Evolutionary conservation across 2,113 vertebrate genomes (phyloP), one percentile per base, ranked within the genome.

Genomic region (Apeltes quadracus): DNA sequence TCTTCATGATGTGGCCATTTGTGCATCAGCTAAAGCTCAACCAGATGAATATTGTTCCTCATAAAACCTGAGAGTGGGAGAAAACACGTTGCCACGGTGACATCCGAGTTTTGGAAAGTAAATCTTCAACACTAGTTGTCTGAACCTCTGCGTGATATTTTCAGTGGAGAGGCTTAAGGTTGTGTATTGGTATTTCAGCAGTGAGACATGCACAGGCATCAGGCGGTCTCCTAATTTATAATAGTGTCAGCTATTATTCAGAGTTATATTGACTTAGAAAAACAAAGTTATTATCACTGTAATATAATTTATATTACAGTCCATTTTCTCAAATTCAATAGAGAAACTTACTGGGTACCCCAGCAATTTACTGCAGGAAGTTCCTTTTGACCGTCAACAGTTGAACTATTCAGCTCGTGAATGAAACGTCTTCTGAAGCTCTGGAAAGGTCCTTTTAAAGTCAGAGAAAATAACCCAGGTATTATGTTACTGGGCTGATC

Each of bases 51-150:
- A 89, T 87, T 73, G 70, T 85, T 85, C 36, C 67, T 61, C 84
- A 85, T 89, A 89, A 90, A 90, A 82, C 76, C 78, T 84, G 81
- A 85, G 81, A 87, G 81, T 67, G 79, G 76, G 59, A 83, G 73
- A 86, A 83, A 86, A 83, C 74, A 81, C 72, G 74, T 61, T 65
- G 76, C 77, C 79, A 64, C 76, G 75, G 69, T 50, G 85, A 82
- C 85, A 88, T 87, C 82, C 87, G 87, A 74, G 81, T 84, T 87
- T 87, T 62, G 61, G 54, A 83, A 61, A 65, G 16, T 80, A 77
- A 74, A 82, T 85, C 77, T 81, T 69, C 58, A 20, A 55, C 65
- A 32, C 66, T 68, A 83, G 69, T 63, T 34, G 63, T 83, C 62
- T 69, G 76, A 80, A 56, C 64, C 36, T 71, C 59, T 27, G 55